Evolutionary conservation across 2,113 vertebrate genomes (phyloP), one percentile per base, ranked within the genome.

Genomic region (Myotis lucifugus): DNA sequence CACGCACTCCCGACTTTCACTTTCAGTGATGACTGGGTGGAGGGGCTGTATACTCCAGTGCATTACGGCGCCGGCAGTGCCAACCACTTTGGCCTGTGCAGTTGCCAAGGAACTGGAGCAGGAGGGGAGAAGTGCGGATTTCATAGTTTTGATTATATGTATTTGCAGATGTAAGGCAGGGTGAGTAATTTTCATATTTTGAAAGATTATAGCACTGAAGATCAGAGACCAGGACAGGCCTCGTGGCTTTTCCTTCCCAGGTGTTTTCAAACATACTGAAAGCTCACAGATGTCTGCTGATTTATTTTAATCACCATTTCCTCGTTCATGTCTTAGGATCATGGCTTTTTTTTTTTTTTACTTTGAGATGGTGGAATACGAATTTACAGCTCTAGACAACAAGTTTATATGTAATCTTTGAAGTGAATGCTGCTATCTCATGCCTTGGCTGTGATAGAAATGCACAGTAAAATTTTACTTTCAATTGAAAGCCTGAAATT

Each of bases 281-380:
- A 88, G 34, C 52, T 94, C 67, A 32, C 86, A 61, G 64, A 46
- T 94, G 48, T 72, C 82, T 90, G 46, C 40, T 50, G 25, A 46
- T 64, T 61, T 48, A 52, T 54, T 92, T 82, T 70, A 92, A 73
- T 94, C 42, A 90, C 70, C 54, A 52, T 93, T 88, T 91, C 34
- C 66, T 88, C 23, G 0, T 93, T 94, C 54, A 48, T 56, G 37
- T 85, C 88, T 91, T 85, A 27, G 46, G 25, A 40, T 74, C 40
- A 11, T 46, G 32, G 9, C 9, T 23, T 54, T 89, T 27, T 56
- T 73, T 70, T 91, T 42, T 56, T 73, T 70, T 91, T 42, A 42
- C 27, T 34, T 67, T 64, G 67, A 40, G 87, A 59, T 91, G 50
- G 8, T 86, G 7, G 59, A 40, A 50, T 84, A 81, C 87, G 85